Base-by-base conservation (phyloP, 1,140 invertebrate genomes). In the Uloborus diversus region DNA sequence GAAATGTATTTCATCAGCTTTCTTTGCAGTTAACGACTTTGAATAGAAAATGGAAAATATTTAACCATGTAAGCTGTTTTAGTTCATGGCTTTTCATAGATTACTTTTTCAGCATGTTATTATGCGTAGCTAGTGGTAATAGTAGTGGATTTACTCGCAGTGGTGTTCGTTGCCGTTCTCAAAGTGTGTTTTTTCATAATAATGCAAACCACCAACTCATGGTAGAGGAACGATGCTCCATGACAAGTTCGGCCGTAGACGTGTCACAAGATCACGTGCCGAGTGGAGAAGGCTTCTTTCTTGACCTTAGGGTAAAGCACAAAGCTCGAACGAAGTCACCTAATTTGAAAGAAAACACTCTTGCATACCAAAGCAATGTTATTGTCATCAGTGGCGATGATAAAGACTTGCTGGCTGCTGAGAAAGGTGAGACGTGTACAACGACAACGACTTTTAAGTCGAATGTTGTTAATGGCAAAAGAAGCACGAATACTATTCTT, bases 31-130 rank as follows among this genome's bases (percentile, higher is more conserved):
- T n/a, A n/a, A n/a, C n/a, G n/a, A n/a, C n/a, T n/a, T n/a, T n/a
- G n/a, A n/a, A n/a, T n/a, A n/a, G n/a, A n/a, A n/a, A n/a, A n/a
- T n/a, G n/a, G n/a, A n/a, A n/a, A n/a, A n/a, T n/a, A n/a, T n/a
- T n/a, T n/a, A n/a, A n/a, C n/a, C n/a, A n/a, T n/a, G n/a, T n/a
- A n/a, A n/a, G n/a, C n/a, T n/a, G n/a, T n/a, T n/a, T n/a, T n/a
- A n/a, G n/a, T n/a, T n/a, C n/a, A n/a, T n/a, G n/a, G n/a, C n/a
- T n/a, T n/a, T n/a, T n/a, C n/a, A n/a, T n/a, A n/a, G n/a, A n/a
- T n/a, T n/a, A n/a, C n/a, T n/a, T n/a, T n/a, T n/a, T 37, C 73
- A 78, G 73, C 33, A 78, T 78, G 73, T 66, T 78, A 42, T 66
- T 78, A 65, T 78, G 73, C 30, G 73, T 78, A 25, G 61, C 73